A percentile compares a stretch with the other conserved stretches of the same genome.
Evolutionary conservation across 2,888 invertebrate species (phyloP).

Genomic region (Drosophila paramelanica): DNA sequence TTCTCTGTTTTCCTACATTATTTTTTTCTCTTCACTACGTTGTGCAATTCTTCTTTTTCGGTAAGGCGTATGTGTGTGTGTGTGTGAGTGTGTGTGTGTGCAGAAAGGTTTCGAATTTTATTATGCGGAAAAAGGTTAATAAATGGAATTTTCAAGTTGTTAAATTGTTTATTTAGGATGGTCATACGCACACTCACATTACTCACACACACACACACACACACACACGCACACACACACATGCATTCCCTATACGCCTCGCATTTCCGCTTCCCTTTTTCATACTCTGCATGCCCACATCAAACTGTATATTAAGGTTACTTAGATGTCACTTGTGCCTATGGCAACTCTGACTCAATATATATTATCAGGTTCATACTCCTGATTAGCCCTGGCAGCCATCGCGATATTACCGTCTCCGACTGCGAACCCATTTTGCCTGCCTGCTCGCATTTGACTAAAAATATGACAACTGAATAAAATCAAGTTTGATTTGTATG

Average conservation of each 20-base stretch:
- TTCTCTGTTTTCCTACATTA: slow-evolving; percentile 27
- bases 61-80: slow-evolving; percentile 14
- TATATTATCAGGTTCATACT: not conserved
- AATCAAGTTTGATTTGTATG: no score
- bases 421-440: no score
- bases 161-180: slow-evolving; percentile 75
- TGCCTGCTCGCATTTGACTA: not conserved
- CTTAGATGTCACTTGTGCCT: not conserved
- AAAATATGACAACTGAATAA: no score
- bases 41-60: slow-evolving; percentile 26
- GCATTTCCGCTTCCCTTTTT: slow-evolving; percentile 54
- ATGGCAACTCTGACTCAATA: not conserved
- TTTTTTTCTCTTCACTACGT: slow-evolving; percentile 33
- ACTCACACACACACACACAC: slow-evolving; percentile 16
- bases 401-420: not conserved
- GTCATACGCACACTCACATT: slow-evolving; percentile 19
- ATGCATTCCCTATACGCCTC: not conserved
- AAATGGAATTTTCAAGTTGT: slow-evolving; percentile 76
- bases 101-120: slow-evolving; percentile 64
- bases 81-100: slow-evolving; percentile 23
- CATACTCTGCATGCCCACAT: not conserved
- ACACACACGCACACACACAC: slow-evolving; percentile 1
- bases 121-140: slow-evolving; percentile 74
- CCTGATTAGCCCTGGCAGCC: not conserved
- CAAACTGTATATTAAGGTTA: not conserved